Conservation (phyloP, 2,113 vertebrate genomes). For the Campylorhamphus procurvoides region DNA sequence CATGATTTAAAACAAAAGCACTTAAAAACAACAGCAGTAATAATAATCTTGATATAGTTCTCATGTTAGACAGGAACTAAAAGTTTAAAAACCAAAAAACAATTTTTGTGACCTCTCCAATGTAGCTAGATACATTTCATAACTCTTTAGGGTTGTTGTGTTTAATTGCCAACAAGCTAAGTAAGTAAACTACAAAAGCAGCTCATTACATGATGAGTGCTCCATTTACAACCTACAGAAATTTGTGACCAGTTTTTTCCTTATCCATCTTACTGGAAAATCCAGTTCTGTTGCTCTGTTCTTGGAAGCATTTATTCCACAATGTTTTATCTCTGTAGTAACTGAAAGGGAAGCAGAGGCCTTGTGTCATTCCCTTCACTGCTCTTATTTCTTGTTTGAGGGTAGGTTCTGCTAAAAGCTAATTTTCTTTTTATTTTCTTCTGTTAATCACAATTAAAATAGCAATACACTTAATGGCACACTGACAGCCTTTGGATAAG, state of each 20-base stretch:
- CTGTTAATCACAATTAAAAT: background rate
- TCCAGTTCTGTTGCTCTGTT: background rate
- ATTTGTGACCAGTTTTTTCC: background rate
- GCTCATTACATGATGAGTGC: background rate
- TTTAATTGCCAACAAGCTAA: background rate
- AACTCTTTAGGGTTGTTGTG: background rate
- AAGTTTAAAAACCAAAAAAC: background rate
- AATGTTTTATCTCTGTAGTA: background rate
- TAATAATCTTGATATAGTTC: background rate
- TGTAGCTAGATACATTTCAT: background rate
- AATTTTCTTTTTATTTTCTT: background rate
- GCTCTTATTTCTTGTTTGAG: background rate
- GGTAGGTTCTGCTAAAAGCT: background rate
- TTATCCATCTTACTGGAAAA: background rate
- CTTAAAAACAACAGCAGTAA: background rate
- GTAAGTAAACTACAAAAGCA: background rate
- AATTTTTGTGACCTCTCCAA: background rate
- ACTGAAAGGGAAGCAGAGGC: background rate
- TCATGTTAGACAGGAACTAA: background rate
- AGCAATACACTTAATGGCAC: background rate
- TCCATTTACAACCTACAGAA: background rate
- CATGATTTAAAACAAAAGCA: background rate
- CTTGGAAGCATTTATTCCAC: background rate
- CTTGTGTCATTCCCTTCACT: background rate
- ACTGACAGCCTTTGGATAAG: background rate